Evolutionary conservation across 1,140 invertebrate species (phyloP).

Genomic region (Wasmannia auropunctata): DNA sequence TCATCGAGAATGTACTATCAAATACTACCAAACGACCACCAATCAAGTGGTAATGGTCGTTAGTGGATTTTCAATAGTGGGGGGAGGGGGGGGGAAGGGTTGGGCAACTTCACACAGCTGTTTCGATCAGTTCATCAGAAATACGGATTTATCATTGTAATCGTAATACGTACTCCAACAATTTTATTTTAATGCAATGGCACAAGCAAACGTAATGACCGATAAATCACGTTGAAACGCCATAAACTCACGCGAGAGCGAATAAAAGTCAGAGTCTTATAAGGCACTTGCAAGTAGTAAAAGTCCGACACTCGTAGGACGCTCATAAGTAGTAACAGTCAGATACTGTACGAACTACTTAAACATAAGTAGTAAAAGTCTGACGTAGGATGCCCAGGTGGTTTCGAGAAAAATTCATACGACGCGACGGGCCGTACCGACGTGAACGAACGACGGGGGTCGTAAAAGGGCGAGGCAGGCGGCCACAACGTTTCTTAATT

Average conservation of each 20-base stretch:
- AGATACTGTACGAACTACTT: neutral
- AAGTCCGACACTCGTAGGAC: conserved; percentile 5
- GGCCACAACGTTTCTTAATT: neutral
- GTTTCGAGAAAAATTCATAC: conserved; percentile 16
- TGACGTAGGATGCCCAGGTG: neutral
- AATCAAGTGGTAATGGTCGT: no score
- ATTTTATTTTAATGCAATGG: neutral
- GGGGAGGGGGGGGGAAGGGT: no score
- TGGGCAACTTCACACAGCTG: no score
- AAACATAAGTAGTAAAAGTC: conserved; percentile 9
- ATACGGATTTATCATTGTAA: neutral
- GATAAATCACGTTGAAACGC: neutral
- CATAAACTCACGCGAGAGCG: neutral
- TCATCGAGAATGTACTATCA: no score
- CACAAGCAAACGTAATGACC: neutral
- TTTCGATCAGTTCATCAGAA: neutral
- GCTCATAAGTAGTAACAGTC: conserved; percentile 19
- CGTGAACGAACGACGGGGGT: neutral
- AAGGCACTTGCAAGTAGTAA: conserved; percentile 1
- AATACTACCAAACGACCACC: no score
- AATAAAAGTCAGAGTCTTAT: conserved; percentile 7
- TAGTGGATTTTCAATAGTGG: no score
- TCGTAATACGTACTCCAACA: neutral
- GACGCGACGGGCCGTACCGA: neutral
- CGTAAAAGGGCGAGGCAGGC: neutral